A percentile compares a stretch with the other conserved stretches of the same genome.
These are phyloP conservation scores for Quadroppia sp. DNA, from an alignment of 2,888 invertebrate genomes.

Conservation along the genomic window DNA sequence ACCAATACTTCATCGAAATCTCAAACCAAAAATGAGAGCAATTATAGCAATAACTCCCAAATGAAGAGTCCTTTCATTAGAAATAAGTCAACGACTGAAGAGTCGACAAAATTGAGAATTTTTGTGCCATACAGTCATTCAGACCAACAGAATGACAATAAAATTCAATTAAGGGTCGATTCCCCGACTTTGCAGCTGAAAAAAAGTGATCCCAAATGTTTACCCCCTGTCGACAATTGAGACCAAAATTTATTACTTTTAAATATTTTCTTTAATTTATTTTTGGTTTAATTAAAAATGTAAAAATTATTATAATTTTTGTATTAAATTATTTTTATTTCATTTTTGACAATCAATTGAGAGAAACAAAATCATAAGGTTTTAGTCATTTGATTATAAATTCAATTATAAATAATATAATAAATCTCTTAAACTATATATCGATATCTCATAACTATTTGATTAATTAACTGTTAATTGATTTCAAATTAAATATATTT, in stretches of 20 bases:
- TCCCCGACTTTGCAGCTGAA: constrained; percentile 20
- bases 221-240: not conserved
- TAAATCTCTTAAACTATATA: too few species aligned
- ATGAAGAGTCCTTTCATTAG: constrained; percentile 1
- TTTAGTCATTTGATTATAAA: too few species aligned
- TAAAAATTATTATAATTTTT: not conserved
- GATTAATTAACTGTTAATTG: too few species aligned
- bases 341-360: not conserved
- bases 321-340: not conserved
- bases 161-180: constrained; percentile 26
- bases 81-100: not conserved
- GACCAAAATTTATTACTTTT: not conserved
- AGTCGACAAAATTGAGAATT: constrained; percentile 15
- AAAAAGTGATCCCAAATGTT: not conserved
- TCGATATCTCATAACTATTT: too few species aligned
- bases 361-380: not conserved
- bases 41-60: not conserved
- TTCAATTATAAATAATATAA: too few species aligned
- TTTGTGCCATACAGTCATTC: constrained; percentile 16
- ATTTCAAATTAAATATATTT: too few species aligned
- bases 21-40: constrained; percentile 4
- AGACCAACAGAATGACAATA: not conserved
- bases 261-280: not conserved
- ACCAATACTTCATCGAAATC: not conserved
- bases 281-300: not conserved